phyloP scores from a whole-genome alignment of 2,113 vertebrate genomes.

The Planiliza haematocheilus region DNA sequence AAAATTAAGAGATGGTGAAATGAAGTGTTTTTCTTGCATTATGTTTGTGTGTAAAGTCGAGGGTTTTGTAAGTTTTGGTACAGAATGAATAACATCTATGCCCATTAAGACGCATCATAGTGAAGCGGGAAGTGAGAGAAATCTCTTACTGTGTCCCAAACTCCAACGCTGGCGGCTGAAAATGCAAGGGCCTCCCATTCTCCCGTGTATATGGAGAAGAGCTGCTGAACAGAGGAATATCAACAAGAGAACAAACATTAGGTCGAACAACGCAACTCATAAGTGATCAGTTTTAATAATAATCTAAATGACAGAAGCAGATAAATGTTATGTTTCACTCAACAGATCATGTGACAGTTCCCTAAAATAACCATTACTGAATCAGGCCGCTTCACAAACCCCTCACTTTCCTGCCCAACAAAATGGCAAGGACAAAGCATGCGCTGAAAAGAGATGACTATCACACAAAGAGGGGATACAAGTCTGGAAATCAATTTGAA shows the following conservation, averaged over 20 bases:
- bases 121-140: constrained; percentile 18
- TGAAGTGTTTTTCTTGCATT: background rate
- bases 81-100: background rate
- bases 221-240: constrained; percentile 74
- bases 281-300: background rate
- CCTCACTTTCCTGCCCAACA: background rate
- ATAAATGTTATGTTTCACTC: too few species aligned
- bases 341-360: too few species aligned
- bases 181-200: constrained; percentile 88
- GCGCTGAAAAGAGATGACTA: background rate
- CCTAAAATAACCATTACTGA: too few species aligned
- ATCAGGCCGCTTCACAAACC: too few species aligned
- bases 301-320: too few species aligned
- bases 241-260: background rate
- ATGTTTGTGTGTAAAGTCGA: background rate
- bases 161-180: constrained; percentile 92
- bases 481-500: background rate
- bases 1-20: constrained; percentile 1
- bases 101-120: background rate
- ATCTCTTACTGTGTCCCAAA: constrained; percentile 96
- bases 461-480: background rate
- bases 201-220: constrained; percentile 87
- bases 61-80: background rate
- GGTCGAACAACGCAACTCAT: background rate
- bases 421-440: background rate